Conservation (phyloP, 2,888 invertebrate species). For the Leptopilina drosophilae region DNA sequence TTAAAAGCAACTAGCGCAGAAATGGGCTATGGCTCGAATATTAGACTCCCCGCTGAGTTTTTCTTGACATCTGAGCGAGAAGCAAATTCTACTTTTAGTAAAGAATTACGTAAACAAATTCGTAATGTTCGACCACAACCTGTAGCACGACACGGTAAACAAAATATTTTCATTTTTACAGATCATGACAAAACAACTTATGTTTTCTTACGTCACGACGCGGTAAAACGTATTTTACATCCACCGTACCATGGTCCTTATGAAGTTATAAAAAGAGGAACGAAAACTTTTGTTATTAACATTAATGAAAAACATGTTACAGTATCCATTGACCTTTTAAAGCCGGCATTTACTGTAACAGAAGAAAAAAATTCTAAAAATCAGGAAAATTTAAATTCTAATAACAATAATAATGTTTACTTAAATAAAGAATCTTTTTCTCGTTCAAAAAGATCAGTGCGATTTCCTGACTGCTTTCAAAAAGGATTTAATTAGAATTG, state of each 20-base stretch:
- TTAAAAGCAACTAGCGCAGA: conserved; percentile 19
- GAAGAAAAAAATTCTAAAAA: too few relatives aligned
- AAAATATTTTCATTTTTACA: not conserved
- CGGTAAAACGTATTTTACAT: conserved; percentile 13
- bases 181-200: conserved; percentile 26
- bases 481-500: not conserved
- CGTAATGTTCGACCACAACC: not conserved
- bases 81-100: not conserved
- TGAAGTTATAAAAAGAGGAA: not conserved
- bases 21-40: not conserved
- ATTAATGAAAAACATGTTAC: not conserved
- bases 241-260: conserved; percentile 46
- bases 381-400: not conserved
- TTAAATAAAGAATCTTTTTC: not conserved
- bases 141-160: conserved; percentile 4
- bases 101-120: not conserved
- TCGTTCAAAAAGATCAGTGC: not conserved
- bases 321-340: not conserved
- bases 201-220: conserved; percentile 35
- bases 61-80: not conserved
- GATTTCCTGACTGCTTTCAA: not conserved
- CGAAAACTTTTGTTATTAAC: not conserved
- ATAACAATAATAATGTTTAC: not conserved
- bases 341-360: not conserved
- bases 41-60: not conserved